Percentiles rank a stretch among this genome's conserved stretches.
phyloP scores from a whole-genome alignment of 1,140 invertebrate genomes.

The Papilio polyxenes region DNA sequence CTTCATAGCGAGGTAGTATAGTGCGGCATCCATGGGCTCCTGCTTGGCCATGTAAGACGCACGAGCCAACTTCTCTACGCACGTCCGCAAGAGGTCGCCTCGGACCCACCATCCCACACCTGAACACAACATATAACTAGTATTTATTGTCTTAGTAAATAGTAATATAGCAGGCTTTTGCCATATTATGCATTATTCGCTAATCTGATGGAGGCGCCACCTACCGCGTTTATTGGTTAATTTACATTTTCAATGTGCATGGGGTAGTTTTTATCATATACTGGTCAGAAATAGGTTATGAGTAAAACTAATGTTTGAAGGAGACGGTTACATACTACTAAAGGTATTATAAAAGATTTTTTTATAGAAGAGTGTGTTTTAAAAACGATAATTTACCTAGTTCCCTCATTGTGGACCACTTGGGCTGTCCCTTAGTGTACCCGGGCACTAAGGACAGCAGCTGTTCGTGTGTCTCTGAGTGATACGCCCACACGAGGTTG shows the following conservation, averaged over 20 bases:
- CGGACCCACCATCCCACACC: constrained; percentile 98
- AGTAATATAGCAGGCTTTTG: too few species aligned
- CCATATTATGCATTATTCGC: too few species aligned
- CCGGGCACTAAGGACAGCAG: constrained; percentile 94
- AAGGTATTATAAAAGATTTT: too few species aligned
- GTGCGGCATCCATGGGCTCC: constrained; percentile 97
- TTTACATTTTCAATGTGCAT: too few species aligned
- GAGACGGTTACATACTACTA: too few species aligned
- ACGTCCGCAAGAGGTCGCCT: constrained; percentile 90
- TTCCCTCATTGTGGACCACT: constrained; percentile 96
- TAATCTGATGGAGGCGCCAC: too few species aligned
- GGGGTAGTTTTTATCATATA: too few species aligned
- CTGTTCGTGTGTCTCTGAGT: constrained; percentile 99
- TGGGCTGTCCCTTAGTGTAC: constrained; percentile 90
- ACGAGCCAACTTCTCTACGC: constrained; percentile 97
- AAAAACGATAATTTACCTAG: constrained; percentile 80
- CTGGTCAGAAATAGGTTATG: too few species aligned
- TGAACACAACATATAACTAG: constrained; percentile 38
- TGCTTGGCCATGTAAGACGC: constrained; percentile 93
- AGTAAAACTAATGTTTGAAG: too few species aligned
- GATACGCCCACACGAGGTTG: constrained; percentile 99
- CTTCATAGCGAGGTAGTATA: constrained; percentile 99
- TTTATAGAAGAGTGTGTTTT: background rate
- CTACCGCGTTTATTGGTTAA: too few species aligned
- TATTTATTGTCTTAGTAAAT: too few species aligned